These are phyloP conservation scores for Pachycephala philippinensis DNA, from an alignment of 2,113 vertebrate species.

Conservation along the genomic window DNA sequence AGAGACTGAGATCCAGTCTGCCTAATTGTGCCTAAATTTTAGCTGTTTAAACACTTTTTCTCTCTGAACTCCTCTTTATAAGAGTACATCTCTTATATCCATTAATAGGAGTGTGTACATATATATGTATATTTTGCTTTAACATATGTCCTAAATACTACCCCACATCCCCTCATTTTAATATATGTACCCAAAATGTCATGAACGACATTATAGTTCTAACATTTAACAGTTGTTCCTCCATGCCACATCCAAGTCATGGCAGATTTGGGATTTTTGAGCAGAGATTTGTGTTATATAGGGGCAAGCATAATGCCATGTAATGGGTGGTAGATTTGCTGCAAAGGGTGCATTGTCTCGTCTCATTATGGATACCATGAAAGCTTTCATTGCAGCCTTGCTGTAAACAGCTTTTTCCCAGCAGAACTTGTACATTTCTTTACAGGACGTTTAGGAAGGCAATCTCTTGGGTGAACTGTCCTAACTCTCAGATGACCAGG, in stretches of 20 bases:
- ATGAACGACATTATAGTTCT: not conserved
- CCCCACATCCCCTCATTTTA: not conserved
- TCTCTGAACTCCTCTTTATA: not conserved
- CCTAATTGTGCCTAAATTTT: not conserved
- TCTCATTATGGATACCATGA: not conserved
- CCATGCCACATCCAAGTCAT: not conserved
- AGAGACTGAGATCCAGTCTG: not conserved
- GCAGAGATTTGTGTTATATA: not conserved
- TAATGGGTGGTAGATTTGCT: not conserved
- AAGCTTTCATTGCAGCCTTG: not conserved
- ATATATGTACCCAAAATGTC: not conserved
- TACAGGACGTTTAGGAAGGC: not conserved
- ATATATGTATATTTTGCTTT: not conserved
- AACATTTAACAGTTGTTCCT: not conserved
- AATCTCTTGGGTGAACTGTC: not conserved
- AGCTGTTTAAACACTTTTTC: not conserved
- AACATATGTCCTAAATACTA: not conserved
- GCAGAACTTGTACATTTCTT: not conserved
- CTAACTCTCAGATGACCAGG: not conserved
- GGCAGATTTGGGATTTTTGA: not conserved
- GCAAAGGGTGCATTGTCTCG: accelerated
- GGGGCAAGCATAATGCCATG: not conserved
- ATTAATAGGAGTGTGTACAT: not conserved
- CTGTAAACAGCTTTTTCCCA: not conserved
- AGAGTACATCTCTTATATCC: not conserved